A percentile compares a stretch with the other conserved stretches of the same genome.
Conservation (phyloP, 2,797 vertebrate genomes). For the Lophius americanus region DNA sequence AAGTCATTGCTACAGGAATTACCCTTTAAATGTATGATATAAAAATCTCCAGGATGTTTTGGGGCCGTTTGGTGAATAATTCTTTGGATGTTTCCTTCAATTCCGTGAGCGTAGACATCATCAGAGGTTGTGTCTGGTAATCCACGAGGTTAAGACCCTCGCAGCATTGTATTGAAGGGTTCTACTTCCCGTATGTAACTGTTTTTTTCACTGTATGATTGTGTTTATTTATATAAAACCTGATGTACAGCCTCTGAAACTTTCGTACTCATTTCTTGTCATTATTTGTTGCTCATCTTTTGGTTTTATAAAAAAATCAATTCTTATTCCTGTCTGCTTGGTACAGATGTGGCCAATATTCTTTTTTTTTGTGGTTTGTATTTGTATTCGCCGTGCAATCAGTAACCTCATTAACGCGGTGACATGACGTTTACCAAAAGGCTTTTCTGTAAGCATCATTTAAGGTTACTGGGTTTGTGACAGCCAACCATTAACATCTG, state of each 20-base stretch:
- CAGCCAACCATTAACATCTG: no score
- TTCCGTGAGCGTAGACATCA: neutral
- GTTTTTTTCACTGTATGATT: conserved; percentile 47
- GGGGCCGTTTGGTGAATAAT: no score
- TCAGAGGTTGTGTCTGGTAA: conserved; percentile 23
- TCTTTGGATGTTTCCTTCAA: no score
- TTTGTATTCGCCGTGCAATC: no score
- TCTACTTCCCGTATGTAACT: conserved; percentile 35
- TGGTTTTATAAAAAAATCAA: neutral
- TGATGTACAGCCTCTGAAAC: conserved; percentile 45
- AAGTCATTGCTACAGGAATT: neutral
- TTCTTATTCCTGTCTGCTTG: no score
- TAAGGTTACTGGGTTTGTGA: no score
- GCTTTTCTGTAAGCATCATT: no score
- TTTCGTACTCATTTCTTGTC: neutral
- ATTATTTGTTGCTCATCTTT: neutral
- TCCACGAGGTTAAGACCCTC: conserved; percentile 21
- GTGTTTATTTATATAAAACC: conserved; percentile 60
- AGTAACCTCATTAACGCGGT: no score
- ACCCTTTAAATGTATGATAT: neutral
- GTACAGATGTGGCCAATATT: no score
- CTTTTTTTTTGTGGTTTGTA: no score
- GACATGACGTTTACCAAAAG: no score
- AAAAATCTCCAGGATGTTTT: conserved; percentile 14
- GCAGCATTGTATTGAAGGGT: conserved; percentile 27